Conservation (phyloP, 2,797 vertebrate species). For the Macropodus opercularis region DNA sequence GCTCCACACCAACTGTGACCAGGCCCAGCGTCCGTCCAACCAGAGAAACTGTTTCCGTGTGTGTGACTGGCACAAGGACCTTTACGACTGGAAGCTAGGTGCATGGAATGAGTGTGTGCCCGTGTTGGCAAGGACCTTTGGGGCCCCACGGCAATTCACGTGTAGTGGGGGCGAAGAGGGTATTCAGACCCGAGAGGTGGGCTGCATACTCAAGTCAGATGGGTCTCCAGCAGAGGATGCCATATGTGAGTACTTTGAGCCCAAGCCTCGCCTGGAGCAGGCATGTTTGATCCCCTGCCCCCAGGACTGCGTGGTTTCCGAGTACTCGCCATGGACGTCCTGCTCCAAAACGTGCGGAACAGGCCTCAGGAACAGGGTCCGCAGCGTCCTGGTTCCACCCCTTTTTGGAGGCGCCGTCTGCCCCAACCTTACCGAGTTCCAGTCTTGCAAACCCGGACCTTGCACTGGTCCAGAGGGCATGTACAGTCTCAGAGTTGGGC, state of each 20-base stretch:
- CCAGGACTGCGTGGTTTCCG: conserved; percentile 92
- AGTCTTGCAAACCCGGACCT: conserved; percentile 85
- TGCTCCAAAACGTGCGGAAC: conserved; percentile 94
- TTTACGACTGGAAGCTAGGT: conserved; percentile 93
- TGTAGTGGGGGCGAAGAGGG: conserved; percentile 92
- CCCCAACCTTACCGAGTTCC: conserved; percentile 94
- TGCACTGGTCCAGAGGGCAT: conserved; percentile 86
- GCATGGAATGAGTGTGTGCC: conserved; percentile 90
- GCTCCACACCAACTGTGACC: conserved; percentile 92
- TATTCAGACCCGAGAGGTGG: conserved; percentile 91
- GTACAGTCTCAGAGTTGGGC: conserved; percentile 88
- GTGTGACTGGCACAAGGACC: conserved; percentile 97
- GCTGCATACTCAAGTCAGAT: conserved; percentile 87
- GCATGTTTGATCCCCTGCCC: conserved; percentile 95
- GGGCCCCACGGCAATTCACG: conserved; percentile 69
- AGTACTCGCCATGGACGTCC: conserved; percentile 92
- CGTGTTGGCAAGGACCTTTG: conserved; percentile 83
- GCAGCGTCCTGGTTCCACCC: conserved; percentile 88
- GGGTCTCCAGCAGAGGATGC: conserved; percentile 85
- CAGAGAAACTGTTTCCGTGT: conserved; percentile 96
- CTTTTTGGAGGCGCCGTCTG: conserved; percentile 89
- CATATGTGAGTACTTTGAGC: conserved; percentile 98
- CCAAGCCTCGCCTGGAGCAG: conserved; percentile 93
- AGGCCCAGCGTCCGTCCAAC: conserved; percentile 87
- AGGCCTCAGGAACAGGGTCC: conserved; percentile 90